These are phyloP conservation scores for Bombus turneri DNA, from an alignment of 1,140 invertebrate species.

Conservation along the genomic window DNA sequence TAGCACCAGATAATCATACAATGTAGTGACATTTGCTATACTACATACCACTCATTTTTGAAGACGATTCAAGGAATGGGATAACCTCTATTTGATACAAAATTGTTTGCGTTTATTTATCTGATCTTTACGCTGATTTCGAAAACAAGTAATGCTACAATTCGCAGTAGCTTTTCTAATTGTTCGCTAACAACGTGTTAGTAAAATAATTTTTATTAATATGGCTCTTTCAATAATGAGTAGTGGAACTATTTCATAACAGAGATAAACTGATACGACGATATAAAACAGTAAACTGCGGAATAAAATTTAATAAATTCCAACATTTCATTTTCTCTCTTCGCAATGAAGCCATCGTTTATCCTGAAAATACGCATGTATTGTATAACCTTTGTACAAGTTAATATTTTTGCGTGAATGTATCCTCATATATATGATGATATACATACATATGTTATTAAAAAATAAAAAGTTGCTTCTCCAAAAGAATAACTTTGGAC, in stretches of 20 bases:
- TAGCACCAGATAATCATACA: conserved; percentile 18
- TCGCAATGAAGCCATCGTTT: background rate
- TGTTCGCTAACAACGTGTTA: background rate
- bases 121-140: background rate
- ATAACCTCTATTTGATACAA: background rate
- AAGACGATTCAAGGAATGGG: too few species aligned
- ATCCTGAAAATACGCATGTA: background rate
- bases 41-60: background rate
- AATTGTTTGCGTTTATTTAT: background rate
- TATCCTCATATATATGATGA: background rate
- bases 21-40: background rate
- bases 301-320: background rate
- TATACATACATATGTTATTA: background rate
- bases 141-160: background rate
- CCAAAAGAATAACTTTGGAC: conserved; percentile 57
- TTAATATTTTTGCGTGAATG: background rate
- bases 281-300: too few species aligned
- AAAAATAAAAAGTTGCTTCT: conserved; percentile 33
- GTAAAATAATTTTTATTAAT: background rate
- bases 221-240: background rate
- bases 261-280: background rate
- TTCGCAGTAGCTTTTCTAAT: background rate
- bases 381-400: conserved; percentile 21
- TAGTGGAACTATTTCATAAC: background rate
- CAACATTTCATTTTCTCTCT: background rate